Conservation (phyloP, 2,113 vertebrate species). For the Psephotus haematonotus region DNA sequence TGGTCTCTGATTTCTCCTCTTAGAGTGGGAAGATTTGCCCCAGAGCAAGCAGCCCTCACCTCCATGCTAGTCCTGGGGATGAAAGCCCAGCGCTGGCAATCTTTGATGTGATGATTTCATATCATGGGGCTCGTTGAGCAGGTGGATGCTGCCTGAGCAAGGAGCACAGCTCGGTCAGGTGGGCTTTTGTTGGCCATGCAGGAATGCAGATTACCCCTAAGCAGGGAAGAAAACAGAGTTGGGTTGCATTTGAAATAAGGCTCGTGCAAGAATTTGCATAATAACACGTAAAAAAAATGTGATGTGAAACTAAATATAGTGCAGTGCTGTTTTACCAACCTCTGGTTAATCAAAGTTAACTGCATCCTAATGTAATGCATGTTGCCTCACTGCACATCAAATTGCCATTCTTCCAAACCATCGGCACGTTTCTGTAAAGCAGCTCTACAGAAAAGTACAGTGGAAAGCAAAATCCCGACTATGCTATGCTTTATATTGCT, state of each 20-base stretch:
- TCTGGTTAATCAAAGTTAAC: constrained; percentile 45
- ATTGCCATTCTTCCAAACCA: background rate
- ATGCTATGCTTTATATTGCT: fast-evolving
- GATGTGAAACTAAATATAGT: constrained; percentile 42
- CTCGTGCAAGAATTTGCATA: constrained; percentile 17
- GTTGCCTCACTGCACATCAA: background rate
- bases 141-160: background rate
- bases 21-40: background rate
- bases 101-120: background rate
- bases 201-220: background rate
- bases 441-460: background rate
- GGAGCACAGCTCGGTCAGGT: background rate
- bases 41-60: background rate
- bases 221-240: background rate
- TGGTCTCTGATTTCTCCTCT: background rate
- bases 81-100: background rate
- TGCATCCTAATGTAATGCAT: background rate
- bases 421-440: fast-evolving
- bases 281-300: constrained; percentile 35
- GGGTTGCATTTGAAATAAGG: constrained; percentile 24
- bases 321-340: background rate
- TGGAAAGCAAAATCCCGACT: background rate
- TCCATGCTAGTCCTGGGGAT: background rate
- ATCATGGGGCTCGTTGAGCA: background rate
- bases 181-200: background rate